phyloP scores from a whole-genome alignment of 2,113 vertebrate species.

The Gallinago media region DNA sequence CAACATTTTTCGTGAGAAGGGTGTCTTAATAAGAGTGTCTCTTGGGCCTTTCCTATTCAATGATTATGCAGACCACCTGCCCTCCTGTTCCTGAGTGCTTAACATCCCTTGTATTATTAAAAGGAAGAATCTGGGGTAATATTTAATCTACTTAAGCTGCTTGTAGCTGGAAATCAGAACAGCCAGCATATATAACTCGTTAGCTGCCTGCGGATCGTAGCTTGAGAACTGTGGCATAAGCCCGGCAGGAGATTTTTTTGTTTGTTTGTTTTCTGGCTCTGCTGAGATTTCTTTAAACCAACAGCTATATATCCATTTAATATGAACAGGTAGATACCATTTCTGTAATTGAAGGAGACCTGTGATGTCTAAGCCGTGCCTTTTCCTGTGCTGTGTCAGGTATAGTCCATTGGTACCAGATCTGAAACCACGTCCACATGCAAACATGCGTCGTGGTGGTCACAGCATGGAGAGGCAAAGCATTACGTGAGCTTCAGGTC shows the following conservation, averaged over 20 bases:
- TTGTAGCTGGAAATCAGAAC: not conserved
- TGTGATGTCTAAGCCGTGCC: not conserved
- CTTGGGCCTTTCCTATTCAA: not conserved
- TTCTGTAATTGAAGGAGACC: not conserved
- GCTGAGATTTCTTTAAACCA: not conserved
- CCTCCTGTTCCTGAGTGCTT: not conserved
- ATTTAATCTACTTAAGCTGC: not conserved
- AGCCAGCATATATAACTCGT: not conserved
- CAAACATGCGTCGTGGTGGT: not conserved
- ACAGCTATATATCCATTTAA: not conserved
- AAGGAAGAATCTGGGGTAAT: not conserved
- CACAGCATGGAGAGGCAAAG: not conserved
- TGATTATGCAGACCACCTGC: constrained; percentile 19
- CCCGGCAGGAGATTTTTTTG: not conserved
- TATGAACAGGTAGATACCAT: not conserved
- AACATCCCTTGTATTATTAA: not conserved
- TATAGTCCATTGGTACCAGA: not conserved
- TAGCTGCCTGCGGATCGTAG: not conserved
- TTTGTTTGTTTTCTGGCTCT: not conserved
- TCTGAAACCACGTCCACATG: not conserved
- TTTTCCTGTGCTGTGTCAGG: not conserved
- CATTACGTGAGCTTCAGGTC: not conserved
- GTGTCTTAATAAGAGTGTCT: not conserved
- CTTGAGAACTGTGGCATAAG: not conserved
- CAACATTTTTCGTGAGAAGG: not conserved